Evolutionary conservation across 2,113 vertebrate genomes (phyloP).

Genomic region (Mastomys natalensis): DNA sequence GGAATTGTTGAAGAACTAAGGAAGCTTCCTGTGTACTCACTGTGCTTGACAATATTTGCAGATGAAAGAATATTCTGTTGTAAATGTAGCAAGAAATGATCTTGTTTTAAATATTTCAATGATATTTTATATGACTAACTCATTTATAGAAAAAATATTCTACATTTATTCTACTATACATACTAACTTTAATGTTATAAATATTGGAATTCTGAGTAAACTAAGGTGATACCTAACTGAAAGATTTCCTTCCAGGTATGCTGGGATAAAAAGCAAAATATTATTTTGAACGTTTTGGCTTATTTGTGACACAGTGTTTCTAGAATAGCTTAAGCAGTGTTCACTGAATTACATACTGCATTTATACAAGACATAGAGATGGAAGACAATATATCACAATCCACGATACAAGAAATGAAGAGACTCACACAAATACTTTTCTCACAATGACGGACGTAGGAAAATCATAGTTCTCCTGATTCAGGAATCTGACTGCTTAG

Average conservation of each 20-base stretch:
- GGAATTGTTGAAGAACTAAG: neutral
- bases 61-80: neutral
- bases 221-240: neutral
- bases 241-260: neutral
- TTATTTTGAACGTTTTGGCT: neutral
- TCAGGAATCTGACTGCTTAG: neutral
- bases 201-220: neutral
- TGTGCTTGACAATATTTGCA: neutral
- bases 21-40: neutral
- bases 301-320: neutral
- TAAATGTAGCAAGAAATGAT: neutral
- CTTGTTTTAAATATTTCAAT: neutral
- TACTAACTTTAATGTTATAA: neutral
- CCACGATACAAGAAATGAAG: neutral
- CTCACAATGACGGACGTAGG: neutral
- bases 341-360: neutral
- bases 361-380: neutral
- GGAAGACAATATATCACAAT: neutral
- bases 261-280: neutral
- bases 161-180: neutral
- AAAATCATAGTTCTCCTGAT: neutral
- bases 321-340: neutral
- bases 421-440: neutral
- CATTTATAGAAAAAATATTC: conserved; percentile 23
- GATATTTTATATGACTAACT: neutral